These are phyloP conservation scores for Eunapius fragilis DNA, from an alignment of 37 sponge, comb jelly and placozoan species.

Conservation along the genomic window DNA sequence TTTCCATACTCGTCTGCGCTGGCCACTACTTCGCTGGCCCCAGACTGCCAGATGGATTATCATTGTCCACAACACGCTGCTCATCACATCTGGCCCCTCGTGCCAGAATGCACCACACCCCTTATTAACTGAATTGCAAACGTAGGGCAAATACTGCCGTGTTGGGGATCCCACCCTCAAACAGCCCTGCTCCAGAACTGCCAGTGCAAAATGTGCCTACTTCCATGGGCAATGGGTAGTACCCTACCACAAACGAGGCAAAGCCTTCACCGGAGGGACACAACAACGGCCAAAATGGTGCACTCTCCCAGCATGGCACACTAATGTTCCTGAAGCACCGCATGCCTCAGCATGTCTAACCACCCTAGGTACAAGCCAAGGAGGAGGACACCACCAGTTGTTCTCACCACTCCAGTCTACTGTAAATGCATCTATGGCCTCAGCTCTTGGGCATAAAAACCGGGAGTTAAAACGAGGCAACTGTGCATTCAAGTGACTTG, in stretches of 20 bases:
- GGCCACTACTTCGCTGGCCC: neutral
- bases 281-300: constrained; percentile 47
- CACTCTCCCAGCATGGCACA: constrained; percentile 53
- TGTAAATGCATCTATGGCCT: constrained; percentile 53
- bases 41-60: neutral
- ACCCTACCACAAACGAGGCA: constrained; percentile 26
- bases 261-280: constrained; percentile 2
- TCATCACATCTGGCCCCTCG: neutral
- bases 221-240: neutral
- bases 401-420: constrained; percentile 37
- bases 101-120: neutral
- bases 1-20: neutral
- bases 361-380: constrained; percentile 17
- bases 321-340: constrained; percentile 28
- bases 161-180: constrained; percentile 15
- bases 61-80: neutral
- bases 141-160: constrained; percentile 11
- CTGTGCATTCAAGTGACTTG: constrained; percentile 16
- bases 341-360: constrained; percentile 23
- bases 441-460: constrained; percentile 33
- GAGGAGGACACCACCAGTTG: constrained; percentile 48
- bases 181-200: constrained; percentile 7
- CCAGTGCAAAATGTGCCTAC: constrained; percentile 2
- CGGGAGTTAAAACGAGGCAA: constrained; percentile 15
- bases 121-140: neutral